These are phyloP conservation scores for Nephrotoma guestfalica DNA, from an alignment of 2,888 invertebrate genomes.

Conservation along the genomic window DNA sequence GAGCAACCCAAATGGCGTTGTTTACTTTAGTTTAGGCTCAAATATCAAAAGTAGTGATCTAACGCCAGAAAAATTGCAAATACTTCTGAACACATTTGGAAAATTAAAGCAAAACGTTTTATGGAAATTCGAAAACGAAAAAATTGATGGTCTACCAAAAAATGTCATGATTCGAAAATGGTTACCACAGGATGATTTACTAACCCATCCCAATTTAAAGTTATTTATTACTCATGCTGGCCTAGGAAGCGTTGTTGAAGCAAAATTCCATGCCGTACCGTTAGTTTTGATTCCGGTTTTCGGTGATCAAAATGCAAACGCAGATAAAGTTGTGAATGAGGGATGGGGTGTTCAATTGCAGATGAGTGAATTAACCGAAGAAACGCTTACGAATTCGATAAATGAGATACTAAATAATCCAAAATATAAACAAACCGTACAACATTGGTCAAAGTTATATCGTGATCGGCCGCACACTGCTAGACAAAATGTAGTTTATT, in stretches of 20 bases:
- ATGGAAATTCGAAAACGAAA: constrained; percentile 52
- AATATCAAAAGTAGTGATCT: constrained; percentile 9
- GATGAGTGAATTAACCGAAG: constrained; percentile 23
- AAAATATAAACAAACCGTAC: constrained; percentile 18
- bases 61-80: neutral
- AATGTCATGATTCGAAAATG: constrained; percentile 46
- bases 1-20: constrained; percentile 7
- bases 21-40: constrained; percentile 12
- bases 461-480: constrained; percentile 34
- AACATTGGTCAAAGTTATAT: constrained; percentile 28
- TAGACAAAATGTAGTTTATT: constrained; percentile 34
- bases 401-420: constrained; percentile 13
- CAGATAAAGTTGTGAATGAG: constrained; percentile 27
- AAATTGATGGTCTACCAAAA: constrained; percentile 37
- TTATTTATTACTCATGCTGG: constrained; percentile 53
- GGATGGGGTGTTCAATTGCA: constrained; percentile 31
- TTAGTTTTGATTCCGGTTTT: constrained; percentile 37
- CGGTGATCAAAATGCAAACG: constrained; percentile 37
- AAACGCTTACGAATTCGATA: constrained; percentile 19
- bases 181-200: constrained; percentile 52
- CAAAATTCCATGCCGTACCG: constrained; percentile 35
- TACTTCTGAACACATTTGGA: constrained; percentile 4
- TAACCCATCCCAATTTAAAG: constrained; percentile 43
- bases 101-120: constrained; percentile 45
- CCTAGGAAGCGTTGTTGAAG: constrained; percentile 34